A percentile compares a stretch with the other conserved stretches of the same genome.
These are phyloP conservation scores for Cyprinodon brontotheroides DNA, from an alignment of 2,113 vertebrate genomes.

Conservation along the genomic window DNA sequence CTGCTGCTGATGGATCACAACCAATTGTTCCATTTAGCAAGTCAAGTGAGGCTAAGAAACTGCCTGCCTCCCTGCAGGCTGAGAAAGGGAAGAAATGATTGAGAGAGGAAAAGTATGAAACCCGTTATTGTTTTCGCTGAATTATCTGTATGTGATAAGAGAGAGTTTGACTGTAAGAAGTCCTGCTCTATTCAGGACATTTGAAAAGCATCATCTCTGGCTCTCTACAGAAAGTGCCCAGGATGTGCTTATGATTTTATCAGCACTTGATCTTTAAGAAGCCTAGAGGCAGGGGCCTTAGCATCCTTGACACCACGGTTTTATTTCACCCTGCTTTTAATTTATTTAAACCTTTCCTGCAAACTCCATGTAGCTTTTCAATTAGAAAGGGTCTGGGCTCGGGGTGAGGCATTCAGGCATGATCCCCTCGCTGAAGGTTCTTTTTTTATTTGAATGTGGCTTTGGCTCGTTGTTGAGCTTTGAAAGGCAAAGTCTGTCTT, in stretches of 20 bases:
- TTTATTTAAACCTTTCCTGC: not conserved
- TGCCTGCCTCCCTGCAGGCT: constrained; percentile 24
- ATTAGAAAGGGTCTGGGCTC: not conserved
- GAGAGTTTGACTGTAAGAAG: constrained; percentile 47
- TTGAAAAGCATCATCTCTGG: not conserved
- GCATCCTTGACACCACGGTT: too few relatives aligned
- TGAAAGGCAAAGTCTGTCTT: not conserved
- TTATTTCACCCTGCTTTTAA: not conserved
- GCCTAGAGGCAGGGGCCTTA: too few relatives aligned
- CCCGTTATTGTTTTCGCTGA: constrained; percentile 47
- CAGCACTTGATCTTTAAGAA: not conserved
- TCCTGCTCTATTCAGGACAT: constrained; percentile 23
- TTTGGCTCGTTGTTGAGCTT: not conserved
- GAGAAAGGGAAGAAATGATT: constrained; percentile 56
- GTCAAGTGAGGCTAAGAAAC: constrained; percentile 52
- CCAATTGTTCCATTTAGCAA: constrained; percentile 71
- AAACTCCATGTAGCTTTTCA: constrained; percentile 1
- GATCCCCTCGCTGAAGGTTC: not conserved
- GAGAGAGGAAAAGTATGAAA: constrained; percentile 13
- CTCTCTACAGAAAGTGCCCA: not conserved
- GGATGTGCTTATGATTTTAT: not conserved
- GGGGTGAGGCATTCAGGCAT: not conserved
- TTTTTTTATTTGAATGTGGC: not conserved
- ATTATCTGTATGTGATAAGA: constrained; percentile 54
- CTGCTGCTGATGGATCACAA: constrained; percentile 66